phyloP scores from a whole-genome alignment of 2,113 vertebrate species.

The Xiphorhynchus elegans region DNA sequence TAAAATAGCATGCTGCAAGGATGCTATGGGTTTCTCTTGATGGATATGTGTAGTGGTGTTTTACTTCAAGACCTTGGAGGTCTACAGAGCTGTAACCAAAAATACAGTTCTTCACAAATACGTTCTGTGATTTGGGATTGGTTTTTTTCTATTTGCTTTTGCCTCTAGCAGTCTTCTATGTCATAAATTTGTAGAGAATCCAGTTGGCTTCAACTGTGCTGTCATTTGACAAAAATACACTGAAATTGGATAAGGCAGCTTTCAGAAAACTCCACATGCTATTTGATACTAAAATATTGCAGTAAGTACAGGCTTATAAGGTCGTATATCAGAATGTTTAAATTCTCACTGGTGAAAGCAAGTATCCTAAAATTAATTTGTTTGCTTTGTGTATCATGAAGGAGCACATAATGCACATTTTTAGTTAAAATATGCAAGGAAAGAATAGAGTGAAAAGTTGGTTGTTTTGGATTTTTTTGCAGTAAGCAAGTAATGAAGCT shows the following conservation, averaged over 20 bases:
- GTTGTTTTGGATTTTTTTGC: neutral
- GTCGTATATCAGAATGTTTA: neutral
- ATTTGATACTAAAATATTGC: neutral
- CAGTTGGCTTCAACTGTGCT: neutral
- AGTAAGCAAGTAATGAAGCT: neutral
- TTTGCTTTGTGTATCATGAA: neutral
- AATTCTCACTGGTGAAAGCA: neutral
- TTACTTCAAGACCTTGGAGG: neutral
- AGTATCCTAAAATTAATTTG: neutral
- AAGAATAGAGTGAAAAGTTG: neutral
- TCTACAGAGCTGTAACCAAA: neutral
- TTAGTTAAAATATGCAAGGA: neutral
- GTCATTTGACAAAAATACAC: constrained; percentile 32
- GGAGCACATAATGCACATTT: neutral
- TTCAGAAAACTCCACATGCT: neutral
- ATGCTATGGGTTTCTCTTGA: neutral
- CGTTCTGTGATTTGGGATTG: neutral
- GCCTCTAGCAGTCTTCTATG: neutral
- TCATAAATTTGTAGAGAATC: constrained; percentile 8
- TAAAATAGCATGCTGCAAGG: neutral
- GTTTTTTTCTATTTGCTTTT: neutral
- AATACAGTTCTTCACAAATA: neutral
- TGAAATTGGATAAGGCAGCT: neutral
- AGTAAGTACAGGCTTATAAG: neutral
- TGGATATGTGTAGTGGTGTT: neutral